Base-by-base conservation (phyloP, 1,140 invertebrate genomes). In the Hypothenemus hampei region DNA sequence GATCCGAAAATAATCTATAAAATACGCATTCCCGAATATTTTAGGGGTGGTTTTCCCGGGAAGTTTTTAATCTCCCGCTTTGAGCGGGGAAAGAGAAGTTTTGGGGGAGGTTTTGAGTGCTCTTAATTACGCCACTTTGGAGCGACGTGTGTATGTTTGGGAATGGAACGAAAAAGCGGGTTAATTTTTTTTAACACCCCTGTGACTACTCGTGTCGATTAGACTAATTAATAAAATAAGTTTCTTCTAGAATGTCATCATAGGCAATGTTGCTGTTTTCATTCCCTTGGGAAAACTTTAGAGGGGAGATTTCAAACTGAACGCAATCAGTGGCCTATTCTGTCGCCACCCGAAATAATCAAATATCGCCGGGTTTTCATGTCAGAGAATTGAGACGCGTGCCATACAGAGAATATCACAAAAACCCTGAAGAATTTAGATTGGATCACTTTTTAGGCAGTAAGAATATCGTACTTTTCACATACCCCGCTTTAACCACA, bases 111-210 rank as follows among this genome's bases (percentile, higher is more conserved):
- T 59, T n/a, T 59, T 61, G 61, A 65, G 61, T 65, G 59, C 59
- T 59, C 61, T 65, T 65, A 65, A 65, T 65, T 65, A 65, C 63
- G 62, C 49, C 61, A 65, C 59, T 65, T 54, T 59, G 43, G 41
- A 48, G 40, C 54, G 55, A 57, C 47, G 62, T 58, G 55, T 35
- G 52, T 29, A 39, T 13, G 7, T 10, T 15, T 19, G 29, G 15
- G 31, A 44, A 21, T 41, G 31, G 23, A 33, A n/a, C n/a, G n/a
- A n/a, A 55, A 53, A 53, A 35, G 33, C 39, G 40, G 23, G 40
- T 53, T 53, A 53, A 53, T 53, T 52, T 52, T 41, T 40, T 26
- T n/a, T n/a, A n/a, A n/a, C n/a, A n/a, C n/a, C n/a, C n/a, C n/a
- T n/a, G n/a, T n/a, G n/a, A n/a, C n/a, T n/a, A n/a, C n/a, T n/a